A percentile compares a stretch with the other conserved stretches of the same genome.
phyloP scores from a whole-genome alignment of 2,888 invertebrate species.

The Ypsolopha scabrella region DNA sequence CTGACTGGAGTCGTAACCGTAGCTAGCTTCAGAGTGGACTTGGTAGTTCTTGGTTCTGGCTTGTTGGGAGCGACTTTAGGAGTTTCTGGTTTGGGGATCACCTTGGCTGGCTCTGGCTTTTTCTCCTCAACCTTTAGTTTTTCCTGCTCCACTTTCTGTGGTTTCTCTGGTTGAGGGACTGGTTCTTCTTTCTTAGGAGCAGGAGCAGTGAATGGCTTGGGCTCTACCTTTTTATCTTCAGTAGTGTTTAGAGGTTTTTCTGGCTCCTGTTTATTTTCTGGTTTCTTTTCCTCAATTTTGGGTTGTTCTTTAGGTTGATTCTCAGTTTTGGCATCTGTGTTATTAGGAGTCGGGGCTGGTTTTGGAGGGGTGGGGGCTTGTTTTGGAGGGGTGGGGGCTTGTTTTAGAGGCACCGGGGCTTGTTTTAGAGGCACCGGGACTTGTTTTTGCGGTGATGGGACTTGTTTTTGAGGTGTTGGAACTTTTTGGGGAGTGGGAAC shows the following conservation, averaged over 20 bases:
- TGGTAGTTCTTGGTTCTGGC: slow-evolving; percentile 42
- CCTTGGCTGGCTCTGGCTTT: slow-evolving; percentile 23
- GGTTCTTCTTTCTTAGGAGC: slow-evolving; percentile 1
- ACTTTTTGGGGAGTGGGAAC: background rate
- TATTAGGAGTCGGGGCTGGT: slow-evolving; percentile 26
- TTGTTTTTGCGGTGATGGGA: background rate
- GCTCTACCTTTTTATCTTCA: slow-evolving; percentile 11
- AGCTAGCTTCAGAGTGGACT: slow-evolving; percentile 64
- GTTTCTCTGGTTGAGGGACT: slow-evolving; percentile 14
- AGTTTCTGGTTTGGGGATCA: slow-evolving; percentile 17
- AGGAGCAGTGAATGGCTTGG: slow-evolving; percentile 16
- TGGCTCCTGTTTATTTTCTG: slow-evolving; percentile 5
- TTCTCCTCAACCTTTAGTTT: slow-evolving; percentile 28
- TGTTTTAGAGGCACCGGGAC: slow-evolving; percentile 24
- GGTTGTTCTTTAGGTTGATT: slow-evolving; percentile 33
- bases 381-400: slow-evolving; percentile 17
- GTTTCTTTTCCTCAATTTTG: slow-evolving; percentile 23
- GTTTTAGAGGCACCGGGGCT: background rate
- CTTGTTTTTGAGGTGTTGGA: slow-evolving; percentile 22
- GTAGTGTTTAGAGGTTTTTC: background rate
- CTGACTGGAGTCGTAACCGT: slow-evolving; percentile 69
- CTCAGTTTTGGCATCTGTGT: slow-evolving; percentile 34
- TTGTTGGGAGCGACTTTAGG: slow-evolving; percentile 26
- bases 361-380: slow-evolving; percentile 21
- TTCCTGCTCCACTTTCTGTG: slow-evolving; percentile 31